These are phyloP conservation scores for Tanytarsus gracilentus DNA, from an alignment of 2,888 invertebrate species.

Conservation along the genomic window DNA sequence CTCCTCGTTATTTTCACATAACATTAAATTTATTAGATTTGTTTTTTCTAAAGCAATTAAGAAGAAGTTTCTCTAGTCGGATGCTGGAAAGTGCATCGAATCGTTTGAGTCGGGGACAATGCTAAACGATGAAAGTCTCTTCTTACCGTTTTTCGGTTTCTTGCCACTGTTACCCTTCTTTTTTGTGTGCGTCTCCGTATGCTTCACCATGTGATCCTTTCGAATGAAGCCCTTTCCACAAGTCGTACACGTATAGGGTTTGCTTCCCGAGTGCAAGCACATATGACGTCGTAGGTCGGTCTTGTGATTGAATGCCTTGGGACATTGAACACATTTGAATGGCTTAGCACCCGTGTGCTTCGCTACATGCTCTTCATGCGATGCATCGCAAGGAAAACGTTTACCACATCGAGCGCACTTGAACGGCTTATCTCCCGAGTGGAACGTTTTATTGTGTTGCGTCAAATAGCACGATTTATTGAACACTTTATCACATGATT, in stretches of 20 bases:
- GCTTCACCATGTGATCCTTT: conserved; percentile 86
- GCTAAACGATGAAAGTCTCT: neutral
- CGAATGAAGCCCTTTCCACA: conserved; percentile 84
- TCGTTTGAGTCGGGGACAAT: conserved; percentile 4
- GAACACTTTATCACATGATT: conserved; percentile 74
- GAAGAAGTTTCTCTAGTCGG: neutral
- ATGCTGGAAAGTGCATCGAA: conserved; percentile 11
- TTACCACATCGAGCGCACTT: conserved; percentile 81
- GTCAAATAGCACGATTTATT: conserved; percentile 81
- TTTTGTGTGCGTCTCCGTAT: conserved; percentile 62
- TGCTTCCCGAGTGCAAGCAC: conserved; percentile 78
- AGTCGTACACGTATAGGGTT: conserved; percentile 69
- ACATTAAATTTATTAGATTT: neutral
- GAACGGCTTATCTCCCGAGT: conserved; percentile 75
- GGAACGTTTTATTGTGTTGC: conserved; percentile 84
- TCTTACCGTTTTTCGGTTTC: conserved; percentile 15
- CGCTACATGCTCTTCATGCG: conserved; percentile 62
- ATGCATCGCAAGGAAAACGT: conserved; percentile 61
- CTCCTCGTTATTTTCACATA: neutral
- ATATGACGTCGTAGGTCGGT: conserved; percentile 79
- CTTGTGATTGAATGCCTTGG: conserved; percentile 85
- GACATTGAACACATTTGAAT: conserved; percentile 74
- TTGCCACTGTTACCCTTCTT: conserved; percentile 11
- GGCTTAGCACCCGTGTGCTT: conserved; percentile 79
- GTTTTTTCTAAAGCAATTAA: neutral